Evolutionary conservation across 92 coral and sea anemone species (phyloP).

Genomic region (Muricea muricata): DNA sequence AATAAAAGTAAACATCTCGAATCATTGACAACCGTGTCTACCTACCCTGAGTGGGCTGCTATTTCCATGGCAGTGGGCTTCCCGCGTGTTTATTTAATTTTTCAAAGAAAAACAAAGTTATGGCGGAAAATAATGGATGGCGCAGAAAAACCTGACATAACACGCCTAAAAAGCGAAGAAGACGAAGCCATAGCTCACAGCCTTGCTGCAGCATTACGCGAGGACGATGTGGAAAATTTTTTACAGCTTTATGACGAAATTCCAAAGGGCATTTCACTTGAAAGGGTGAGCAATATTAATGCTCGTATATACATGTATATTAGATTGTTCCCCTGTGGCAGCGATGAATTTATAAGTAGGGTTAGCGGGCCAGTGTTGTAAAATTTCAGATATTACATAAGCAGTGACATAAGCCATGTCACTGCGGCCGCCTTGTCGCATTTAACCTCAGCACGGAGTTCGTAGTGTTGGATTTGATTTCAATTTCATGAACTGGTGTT

Average conservation of each 20-base stretch:
- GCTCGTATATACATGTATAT: background rate
- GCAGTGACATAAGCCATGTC: background rate
- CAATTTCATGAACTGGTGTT: background rate
- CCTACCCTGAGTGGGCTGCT: background rate
- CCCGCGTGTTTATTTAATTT: constrained; percentile 32
- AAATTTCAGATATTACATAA: background rate
- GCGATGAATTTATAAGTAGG: background rate
- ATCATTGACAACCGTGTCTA: background rate
- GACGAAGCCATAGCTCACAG: constrained; percentile 76
- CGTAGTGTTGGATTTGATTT: no score
- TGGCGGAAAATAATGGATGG: constrained; percentile 73
- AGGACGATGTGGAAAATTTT: constrained; percentile 88
- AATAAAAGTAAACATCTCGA: background rate
- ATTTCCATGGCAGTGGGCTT: background rate
- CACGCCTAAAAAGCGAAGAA: constrained; percentile 36
- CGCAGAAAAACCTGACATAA: constrained; percentile 48
- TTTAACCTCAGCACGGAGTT: background rate
- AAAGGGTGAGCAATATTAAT: constrained; percentile 26
- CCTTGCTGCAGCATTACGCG: constrained; percentile 81
- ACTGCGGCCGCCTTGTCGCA: background rate
- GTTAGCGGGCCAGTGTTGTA: background rate
- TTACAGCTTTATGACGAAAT: constrained; percentile 94
- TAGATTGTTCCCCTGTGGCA: constrained; percentile 7
- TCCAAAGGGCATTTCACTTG: constrained; percentile 65
- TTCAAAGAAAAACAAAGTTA: constrained; percentile 10